A percentile compares a stretch with the other conserved stretches of the same genome.
These are phyloP conservation scores for Dendrophyllia cribrosa DNA, from an alignment of 64 coral and sea anemone species.

Conservation along the genomic window DNA sequence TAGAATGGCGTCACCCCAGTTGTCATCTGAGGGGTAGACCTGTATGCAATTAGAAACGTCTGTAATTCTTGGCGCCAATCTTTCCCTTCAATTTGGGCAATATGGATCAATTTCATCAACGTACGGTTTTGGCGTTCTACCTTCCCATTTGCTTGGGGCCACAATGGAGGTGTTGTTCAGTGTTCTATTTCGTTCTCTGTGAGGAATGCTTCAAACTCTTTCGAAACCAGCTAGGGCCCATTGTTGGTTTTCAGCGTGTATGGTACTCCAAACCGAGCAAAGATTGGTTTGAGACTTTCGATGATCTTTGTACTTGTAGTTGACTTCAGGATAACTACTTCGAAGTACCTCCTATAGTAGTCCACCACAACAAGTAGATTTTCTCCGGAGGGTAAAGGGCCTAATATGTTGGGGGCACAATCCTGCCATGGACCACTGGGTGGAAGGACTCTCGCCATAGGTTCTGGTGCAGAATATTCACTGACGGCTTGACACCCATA, in stretches of 20 bases:
- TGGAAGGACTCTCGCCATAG: background rate
- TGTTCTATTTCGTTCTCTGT: background rate
- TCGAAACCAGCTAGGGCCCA: background rate
- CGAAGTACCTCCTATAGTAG: background rate
- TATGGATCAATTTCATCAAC: background rate
- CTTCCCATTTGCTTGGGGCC: background rate
- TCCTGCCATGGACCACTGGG: background rate
- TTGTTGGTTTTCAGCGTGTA: conserved; percentile 6
- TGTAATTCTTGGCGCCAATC: background rate
- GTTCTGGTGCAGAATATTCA: background rate
- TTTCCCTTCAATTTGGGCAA: conserved; percentile 25
- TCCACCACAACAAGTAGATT: background rate
- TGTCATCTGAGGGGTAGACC: background rate
- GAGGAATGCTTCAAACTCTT: background rate
- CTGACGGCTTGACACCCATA: too few species aligned
- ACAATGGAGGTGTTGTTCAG: background rate
- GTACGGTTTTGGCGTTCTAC: background rate
- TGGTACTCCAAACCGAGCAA: conserved; percentile 13
- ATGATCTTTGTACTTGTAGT: conserved; percentile 1
- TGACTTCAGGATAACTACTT: conserved; percentile 18
- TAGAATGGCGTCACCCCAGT: conserved; percentile 5
- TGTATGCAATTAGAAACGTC: background rate
- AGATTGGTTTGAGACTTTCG: background rate
- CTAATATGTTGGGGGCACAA: conserved; percentile 8
- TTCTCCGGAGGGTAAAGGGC: background rate